These are phyloP conservation scores for Willisornis vidua DNA, from an alignment of 2,113 vertebrate species.

Conservation along the genomic window DNA sequence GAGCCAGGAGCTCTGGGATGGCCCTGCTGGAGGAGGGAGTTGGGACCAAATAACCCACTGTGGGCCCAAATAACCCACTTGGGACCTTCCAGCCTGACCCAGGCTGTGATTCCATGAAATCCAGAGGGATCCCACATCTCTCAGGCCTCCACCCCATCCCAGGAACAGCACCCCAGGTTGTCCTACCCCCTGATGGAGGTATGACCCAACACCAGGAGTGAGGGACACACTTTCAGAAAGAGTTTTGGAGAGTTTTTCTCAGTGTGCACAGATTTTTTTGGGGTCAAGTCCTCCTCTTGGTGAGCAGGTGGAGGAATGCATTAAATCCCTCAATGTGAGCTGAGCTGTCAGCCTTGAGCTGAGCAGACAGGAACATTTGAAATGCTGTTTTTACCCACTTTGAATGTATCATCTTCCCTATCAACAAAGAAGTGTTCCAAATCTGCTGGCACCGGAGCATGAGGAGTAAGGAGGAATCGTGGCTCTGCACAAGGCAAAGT, in stretches of 20 bases:
- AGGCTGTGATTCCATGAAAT: background rate
- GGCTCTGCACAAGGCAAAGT: background rate
- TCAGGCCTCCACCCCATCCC: accelerated
- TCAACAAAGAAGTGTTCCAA: background rate
- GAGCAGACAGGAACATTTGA: background rate
- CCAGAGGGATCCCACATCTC: background rate
- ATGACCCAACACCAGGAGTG: background rate
- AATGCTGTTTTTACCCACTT: slow-evolving; percentile 3
- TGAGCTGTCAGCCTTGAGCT: background rate
- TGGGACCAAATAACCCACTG: background rate
- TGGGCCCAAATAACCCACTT: background rate
- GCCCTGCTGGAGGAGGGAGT: background rate
- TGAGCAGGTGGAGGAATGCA: slow-evolving; percentile 22
- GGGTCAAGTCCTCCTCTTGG: background rate
- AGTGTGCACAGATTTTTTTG: background rate
- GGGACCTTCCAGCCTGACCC: background rate
- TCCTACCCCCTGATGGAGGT: background rate
- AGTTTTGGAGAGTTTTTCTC: background rate
- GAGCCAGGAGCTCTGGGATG: background rate
- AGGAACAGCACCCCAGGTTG: background rate
- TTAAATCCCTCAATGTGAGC: background rate
- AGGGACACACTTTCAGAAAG: background rate
- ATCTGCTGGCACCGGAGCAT: background rate
- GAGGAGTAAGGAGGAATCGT: background rate
- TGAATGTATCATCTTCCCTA: background rate